Evolutionary conservation across 2,113 vertebrate genomes (phyloP), one percentile per base, ranked within the genome.

Genomic region (mouse (Mus musculus)): DNA sequence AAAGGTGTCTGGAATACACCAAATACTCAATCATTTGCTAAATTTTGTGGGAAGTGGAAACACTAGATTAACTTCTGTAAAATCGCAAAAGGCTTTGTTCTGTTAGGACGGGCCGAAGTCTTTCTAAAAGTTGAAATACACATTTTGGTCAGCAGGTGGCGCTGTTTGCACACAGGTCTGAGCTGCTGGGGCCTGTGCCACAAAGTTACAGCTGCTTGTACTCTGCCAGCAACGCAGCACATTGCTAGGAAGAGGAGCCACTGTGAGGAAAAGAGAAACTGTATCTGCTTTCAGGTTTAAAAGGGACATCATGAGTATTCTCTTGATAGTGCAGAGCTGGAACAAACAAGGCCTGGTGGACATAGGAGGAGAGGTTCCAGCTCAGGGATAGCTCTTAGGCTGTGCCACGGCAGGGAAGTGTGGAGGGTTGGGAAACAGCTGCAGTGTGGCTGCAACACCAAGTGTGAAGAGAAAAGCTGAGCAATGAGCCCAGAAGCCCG

Each of bases 121-220:
- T 75, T 63, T 49, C 69, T 33, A 72, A 61, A 69, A 52, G 1
- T 73, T 39, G 89, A 54, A 65, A 73, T 92, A 13, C 72, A 39
- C 20, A 7, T 3, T 61, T 14, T 5, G 54, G 94, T 54, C 97
- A 67, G 93, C 90, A 97, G 97, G 84, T 95, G 97, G 97, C 82
- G 75, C 95, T n/a, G 28, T 91, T 67, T 7, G 81, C 95, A 24
- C n/a, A 39, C 9, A 0, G 65, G 54, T 82, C 59, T 1, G 36
- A 71, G 36, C 28, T 52, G 1, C 61, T 2, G 69, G 5, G 36
- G 46, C 3, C 84, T 36, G 7, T 42, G 54, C 6, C n/a, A 8
- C 52, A 63, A 52, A 22, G 13, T 16, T 59, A 24, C 20, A 9
- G 8, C 65, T n/a, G 54, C 56, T 26, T 49, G 0, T 39, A 52